Evolutionary conservation across 2,888 invertebrate genomes (phyloP).

Genomic region (Gymnoscelis rufifasciata): DNA sequence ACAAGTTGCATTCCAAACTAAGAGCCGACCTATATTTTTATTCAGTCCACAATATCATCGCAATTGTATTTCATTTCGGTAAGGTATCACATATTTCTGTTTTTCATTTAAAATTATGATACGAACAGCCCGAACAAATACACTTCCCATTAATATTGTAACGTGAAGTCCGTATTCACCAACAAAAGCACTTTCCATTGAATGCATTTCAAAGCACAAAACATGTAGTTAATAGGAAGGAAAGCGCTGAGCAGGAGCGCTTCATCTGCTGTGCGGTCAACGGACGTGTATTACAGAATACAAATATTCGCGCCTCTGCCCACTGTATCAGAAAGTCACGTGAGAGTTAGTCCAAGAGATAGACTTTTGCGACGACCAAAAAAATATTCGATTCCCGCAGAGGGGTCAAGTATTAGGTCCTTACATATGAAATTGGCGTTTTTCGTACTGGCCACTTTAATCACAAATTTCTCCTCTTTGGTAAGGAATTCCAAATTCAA

Average conservation of each 20-base stretch:
- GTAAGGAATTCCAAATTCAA: too few relatives aligned
- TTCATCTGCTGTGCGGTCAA: conserved; percentile 36
- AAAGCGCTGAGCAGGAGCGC: conserved; percentile 27
- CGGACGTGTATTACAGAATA: conserved; percentile 50
- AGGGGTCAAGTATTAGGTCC: too few relatives aligned
- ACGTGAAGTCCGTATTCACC: conserved; percentile 12
- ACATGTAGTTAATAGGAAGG: conserved; percentile 26
- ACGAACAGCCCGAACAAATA: not conserved
- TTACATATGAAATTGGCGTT: too few relatives aligned
- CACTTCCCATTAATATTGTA: not conserved
- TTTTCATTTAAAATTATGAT: not conserved
- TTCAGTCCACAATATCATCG: too few relatives aligned
- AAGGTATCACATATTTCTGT: not conserved
- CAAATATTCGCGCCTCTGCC: conserved; percentile 53
- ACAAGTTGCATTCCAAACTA: too few relatives aligned
- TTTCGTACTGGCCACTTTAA: too few relatives aligned
- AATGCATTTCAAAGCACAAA: conserved; percentile 18
- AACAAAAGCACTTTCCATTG: conserved; percentile 20
- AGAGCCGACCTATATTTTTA: too few relatives aligned
- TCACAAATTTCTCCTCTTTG: too few relatives aligned
- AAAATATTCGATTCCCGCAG: too few relatives aligned
- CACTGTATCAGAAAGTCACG: conserved; percentile 70
- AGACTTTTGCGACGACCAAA: too few relatives aligned
- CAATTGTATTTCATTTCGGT: too few relatives aligned
- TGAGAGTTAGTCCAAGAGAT: conserved; percentile 25